Conservation (phyloP, 2,113 vertebrate species). For the Pomatostomus ruficeps region DNA sequence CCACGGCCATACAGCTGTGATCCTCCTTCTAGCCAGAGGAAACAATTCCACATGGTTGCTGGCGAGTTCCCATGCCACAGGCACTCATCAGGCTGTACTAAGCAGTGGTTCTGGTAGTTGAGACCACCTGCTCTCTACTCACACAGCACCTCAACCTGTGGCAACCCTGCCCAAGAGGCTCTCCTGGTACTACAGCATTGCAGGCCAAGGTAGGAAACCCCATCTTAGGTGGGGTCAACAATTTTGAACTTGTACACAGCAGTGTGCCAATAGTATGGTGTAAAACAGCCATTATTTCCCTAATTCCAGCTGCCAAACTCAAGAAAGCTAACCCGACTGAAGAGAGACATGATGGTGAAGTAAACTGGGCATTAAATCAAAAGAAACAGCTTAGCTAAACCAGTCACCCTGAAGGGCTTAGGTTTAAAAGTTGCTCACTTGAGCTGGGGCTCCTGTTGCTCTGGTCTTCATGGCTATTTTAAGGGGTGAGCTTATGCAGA, state of each 20-base stretch:
- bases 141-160: rapidly evolving
- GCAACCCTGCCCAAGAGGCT: neutral
- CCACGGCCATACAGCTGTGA: neutral
- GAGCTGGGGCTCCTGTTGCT: neutral
- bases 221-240: neutral
- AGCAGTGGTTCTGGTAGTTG: neutral
- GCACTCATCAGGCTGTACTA: neutral
- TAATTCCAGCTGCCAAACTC: neutral
- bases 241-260: neutral
- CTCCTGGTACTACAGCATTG: neutral
- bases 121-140: neutral
- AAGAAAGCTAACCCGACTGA: neutral
- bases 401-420: neutral
- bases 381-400: neutral
- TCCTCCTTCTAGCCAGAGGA: neutral
- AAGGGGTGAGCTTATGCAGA: neutral
- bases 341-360: neutral
- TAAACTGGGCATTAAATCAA: neutral
- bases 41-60: rapidly evolving
- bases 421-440: neutral
- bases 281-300: neutral
- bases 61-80: rapidly evolving
- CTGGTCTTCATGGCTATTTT: neutral
- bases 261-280: neutral
- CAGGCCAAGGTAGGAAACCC: neutral